phyloP scores from a whole-genome alignment of 2,888 invertebrate species.

The Bruchidius siliquastri region DNA sequence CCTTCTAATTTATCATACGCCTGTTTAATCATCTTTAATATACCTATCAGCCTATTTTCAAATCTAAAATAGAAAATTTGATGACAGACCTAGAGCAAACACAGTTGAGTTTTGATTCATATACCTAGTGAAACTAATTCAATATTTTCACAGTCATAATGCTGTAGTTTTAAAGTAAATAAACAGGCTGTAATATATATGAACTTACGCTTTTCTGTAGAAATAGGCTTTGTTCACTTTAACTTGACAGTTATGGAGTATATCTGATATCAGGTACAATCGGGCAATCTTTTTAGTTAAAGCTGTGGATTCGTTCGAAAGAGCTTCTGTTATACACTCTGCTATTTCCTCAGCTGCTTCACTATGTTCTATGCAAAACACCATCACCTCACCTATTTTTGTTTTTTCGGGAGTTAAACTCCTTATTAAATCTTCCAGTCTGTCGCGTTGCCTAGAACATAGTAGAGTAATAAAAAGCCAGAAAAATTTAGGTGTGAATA shows the following conservation, averaged over 20 bases:
- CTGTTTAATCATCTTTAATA: conserved; percentile 71
- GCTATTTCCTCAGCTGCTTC: conserved; percentile 96
- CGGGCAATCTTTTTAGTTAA: conserved; percentile 87
- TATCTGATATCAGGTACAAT: conserved; percentile 92
- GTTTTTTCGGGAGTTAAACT: conserved; percentile 74
- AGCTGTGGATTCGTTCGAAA: conserved; percentile 71
- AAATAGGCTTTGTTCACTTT: conserved; percentile 95
- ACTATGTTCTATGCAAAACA: conserved; percentile 98
- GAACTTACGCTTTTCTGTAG: conserved; percentile 75
- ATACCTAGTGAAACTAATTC: too few relatives aligned
- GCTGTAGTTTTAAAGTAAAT: too few relatives aligned
- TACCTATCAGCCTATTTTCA: conserved; percentile 72
- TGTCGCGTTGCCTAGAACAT: conserved; percentile 76
- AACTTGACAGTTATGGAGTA: conserved; percentile 93
- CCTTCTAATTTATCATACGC: conserved; percentile 73
- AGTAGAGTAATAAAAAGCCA: too few relatives aligned
- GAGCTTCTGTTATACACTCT: conserved; percentile 83
- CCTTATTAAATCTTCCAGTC: conserved; percentile 86
- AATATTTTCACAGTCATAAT: too few relatives aligned
- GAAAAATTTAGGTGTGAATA: too few relatives aligned
- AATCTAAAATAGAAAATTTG: too few relatives aligned
- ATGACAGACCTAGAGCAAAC: too few relatives aligned
- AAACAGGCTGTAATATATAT: too few relatives aligned
- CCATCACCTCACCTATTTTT: conserved; percentile 92
- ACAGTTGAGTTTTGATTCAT: too few relatives aligned